phyloP scores from a whole-genome alignment of 2,113 vertebrate genomes.

The Pica pica region DNA sequence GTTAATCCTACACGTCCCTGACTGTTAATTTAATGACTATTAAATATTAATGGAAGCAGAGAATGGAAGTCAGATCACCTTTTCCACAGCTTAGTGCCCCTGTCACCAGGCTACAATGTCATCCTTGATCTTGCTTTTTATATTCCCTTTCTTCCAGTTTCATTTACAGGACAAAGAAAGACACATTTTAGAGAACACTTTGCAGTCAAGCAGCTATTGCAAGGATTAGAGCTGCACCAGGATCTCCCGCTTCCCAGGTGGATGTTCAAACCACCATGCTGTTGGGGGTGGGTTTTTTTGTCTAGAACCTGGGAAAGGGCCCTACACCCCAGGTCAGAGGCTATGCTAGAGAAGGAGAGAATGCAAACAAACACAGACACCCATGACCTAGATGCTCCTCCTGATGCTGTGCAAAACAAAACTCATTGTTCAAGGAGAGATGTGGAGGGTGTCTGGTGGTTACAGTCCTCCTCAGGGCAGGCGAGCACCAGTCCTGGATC shows the following conservation, averaged over 20 bases:
- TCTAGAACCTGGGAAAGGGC: not conserved
- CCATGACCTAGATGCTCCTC: not conserved
- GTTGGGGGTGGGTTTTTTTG: not conserved
- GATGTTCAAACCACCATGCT: not conserved
- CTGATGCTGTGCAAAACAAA: not conserved
- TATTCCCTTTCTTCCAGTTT: constrained; percentile 2
- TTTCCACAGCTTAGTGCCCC: constrained; percentile 36
- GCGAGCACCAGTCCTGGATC: not conserved
- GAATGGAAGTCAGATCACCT: constrained; percentile 44
- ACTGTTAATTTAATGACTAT: constrained; percentile 52
- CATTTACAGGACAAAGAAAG: constrained; percentile 3
- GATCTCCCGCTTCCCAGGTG: not conserved
- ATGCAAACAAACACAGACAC: not conserved
- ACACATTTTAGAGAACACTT: not conserved
- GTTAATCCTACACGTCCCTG: constrained; percentile 43
- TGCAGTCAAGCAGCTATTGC: not conserved
- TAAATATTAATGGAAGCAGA: constrained; percentile 56
- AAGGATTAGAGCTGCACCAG: not conserved
- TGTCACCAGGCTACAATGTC: constrained; percentile 35
- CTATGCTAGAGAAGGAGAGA: not conserved
- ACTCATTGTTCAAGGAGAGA: not conserved
- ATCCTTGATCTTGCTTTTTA: constrained; percentile 37
- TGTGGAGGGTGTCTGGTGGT: not conserved
- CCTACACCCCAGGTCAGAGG: not conserved
- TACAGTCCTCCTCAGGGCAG: not conserved